Base-by-base conservation (phyloP, 1,140 invertebrate species). In the Drosophila kurseongensis region DNA sequence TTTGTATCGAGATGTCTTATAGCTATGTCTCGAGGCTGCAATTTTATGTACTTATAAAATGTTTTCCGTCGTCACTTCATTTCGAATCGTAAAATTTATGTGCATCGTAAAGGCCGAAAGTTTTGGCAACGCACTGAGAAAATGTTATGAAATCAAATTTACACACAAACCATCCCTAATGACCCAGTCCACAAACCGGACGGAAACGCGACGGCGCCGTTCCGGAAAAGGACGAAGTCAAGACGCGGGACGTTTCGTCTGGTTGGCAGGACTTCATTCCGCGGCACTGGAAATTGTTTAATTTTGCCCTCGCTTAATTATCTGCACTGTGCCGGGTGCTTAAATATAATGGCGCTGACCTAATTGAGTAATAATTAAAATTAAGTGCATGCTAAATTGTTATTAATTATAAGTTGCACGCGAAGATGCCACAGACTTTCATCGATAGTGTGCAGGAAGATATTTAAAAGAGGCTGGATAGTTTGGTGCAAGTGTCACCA, bases 61-160 rank as follows among this genome's bases (percentile, higher is more conserved):
- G 44, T 45, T 32, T 38, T 40, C 51, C 81, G 65, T 78, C 61
- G 51, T 73, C 75, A 88, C 58, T 65, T 88, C 61, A 76, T 81
- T 57, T 54, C 84, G 63, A 68, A 61, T 80, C 62, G 77, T 84
- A 56, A 84, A 78, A 80, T 89, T 89, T 89, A 89, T 89, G 80
- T 77, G 59, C 73, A 72, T 89, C 84, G 73, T 89, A 89, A 89
- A 84, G 67, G 47, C 65, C 45, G 29, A 72, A 81, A 86, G 84
- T 81, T 71, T 59, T 52, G 66, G 50, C 75, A 54, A 58, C 66
- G 48, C 76, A 68, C 84, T 80, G 84, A 58, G 84, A 83, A 88
- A 88, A 89, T 88, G 84, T 89, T 84, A 66, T 75, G 80, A 89
- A 89, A 89, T 89, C 84, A 89, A 89, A 89, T 89, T 89, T 89